Percentiles rank a stretch among this genome's conserved stretches.
phyloP scores from a whole-genome alignment of 2,888 invertebrate species.

The Sepiola atlantica region DNA sequence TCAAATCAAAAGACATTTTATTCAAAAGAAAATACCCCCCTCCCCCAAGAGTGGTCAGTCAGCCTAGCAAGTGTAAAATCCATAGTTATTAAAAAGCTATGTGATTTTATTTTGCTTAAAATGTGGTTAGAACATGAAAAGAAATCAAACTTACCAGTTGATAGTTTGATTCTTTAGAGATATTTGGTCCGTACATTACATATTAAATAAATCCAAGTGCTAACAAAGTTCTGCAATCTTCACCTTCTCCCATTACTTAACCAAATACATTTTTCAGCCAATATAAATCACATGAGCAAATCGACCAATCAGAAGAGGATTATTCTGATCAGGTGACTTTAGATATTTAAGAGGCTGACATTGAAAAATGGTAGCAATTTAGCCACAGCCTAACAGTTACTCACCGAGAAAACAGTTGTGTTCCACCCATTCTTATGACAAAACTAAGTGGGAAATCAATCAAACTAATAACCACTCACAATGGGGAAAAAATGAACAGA shows the following conservation, averaged over 20 bases:
- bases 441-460: neutral
- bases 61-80: neutral
- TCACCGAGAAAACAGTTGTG: neutral
- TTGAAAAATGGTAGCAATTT: neutral
- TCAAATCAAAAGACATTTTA: too few relatives aligned
- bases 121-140: neutral
- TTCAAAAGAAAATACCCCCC: too few relatives aligned
- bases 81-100: neutral
- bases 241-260: neutral
- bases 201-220: neutral
- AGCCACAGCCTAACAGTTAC: neutral
- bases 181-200: neutral
- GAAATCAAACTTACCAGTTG: neutral
- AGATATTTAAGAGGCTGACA: neutral
- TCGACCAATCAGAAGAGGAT: neutral
- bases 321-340: neutral
- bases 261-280: neutral
- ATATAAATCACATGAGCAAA: neutral
- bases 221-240: neutral
- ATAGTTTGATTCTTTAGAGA: neutral
- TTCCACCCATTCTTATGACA: neutral
- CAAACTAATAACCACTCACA: neutral
- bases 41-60: neutral
- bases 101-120: neutral
- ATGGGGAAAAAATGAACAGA: neutral